phyloP scores from a whole-genome alignment of 2,113 vertebrate species.

The human region DNA sequence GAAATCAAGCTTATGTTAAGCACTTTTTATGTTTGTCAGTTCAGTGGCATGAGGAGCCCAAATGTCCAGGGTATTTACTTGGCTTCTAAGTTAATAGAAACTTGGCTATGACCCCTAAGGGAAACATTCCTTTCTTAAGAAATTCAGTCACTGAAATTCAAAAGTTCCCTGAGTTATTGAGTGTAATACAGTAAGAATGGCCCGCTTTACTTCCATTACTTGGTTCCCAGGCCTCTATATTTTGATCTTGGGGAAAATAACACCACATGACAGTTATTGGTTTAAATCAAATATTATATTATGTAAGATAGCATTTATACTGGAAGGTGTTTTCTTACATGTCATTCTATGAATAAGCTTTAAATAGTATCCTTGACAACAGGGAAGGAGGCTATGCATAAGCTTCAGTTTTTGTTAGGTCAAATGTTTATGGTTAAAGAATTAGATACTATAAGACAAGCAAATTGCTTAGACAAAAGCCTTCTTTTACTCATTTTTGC shows the following conservation, averaged over 20 bases:
- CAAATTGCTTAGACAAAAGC: background rate
- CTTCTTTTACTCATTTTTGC: background rate
- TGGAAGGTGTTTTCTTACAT: background rate
- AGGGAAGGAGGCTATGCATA: background rate
- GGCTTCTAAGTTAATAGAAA: background rate
- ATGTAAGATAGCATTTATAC: background rate
- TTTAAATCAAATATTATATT: background rate
- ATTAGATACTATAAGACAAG: background rate
- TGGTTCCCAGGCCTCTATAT: background rate
- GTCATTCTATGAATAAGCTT: background rate
- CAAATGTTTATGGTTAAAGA: slow-evolving; percentile 7
- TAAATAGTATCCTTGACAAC: background rate
- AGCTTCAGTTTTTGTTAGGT: background rate
- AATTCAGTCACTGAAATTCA: background rate
- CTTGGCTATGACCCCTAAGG: background rate
- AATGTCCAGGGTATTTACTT: background rate
- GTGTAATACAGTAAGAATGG: background rate
- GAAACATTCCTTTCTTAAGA: background rate
- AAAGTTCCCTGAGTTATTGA: background rate
- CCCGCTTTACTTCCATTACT: background rate
- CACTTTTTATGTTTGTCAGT: background rate
- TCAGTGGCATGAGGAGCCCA: background rate
- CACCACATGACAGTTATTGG: background rate
- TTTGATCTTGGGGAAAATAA: background rate
- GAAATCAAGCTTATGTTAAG: background rate